A percentile compares a stretch with the other conserved stretches of the same genome.
Evolutionary conservation across 2,888 invertebrate genomes (phyloP).

Genomic region (Caenorhabditis sp.): DNA sequence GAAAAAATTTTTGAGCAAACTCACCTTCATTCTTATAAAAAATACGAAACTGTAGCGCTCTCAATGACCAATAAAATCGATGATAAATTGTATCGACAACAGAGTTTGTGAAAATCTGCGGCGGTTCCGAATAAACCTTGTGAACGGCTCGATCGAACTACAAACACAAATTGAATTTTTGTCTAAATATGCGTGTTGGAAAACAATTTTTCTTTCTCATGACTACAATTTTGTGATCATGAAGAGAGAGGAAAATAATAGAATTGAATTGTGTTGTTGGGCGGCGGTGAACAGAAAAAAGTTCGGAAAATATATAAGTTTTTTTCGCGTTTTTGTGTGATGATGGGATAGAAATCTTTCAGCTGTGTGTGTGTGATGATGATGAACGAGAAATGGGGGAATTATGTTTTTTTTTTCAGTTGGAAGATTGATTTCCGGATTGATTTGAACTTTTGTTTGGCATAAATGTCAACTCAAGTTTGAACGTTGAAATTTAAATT

Average conservation of each 20-base stretch:
- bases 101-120: conserved; percentile 36
- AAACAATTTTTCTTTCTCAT: neutral
- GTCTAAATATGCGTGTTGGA: neutral
- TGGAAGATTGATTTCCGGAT: too few relatives aligned
- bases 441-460: too few relatives aligned
- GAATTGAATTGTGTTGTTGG: neutral
- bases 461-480: too few relatives aligned
- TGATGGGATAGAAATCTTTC: too few relatives aligned
- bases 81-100: conserved; percentile 41
- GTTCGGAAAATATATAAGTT: too few relatives aligned
- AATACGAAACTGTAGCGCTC: conserved; percentile 54
- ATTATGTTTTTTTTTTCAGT: too few relatives aligned
- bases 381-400: too few relatives aligned
- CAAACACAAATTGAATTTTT: conserved; percentile 10
- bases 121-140: conserved; percentile 50
- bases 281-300: too few relatives aligned
- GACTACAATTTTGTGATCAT: neutral
- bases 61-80: conserved; percentile 58
- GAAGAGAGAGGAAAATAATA: neutral
- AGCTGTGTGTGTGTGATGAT: too few relatives aligned
- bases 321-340: too few relatives aligned
- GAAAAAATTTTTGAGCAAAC: too few relatives aligned
- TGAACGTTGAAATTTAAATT: too few relatives aligned
- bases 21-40: conserved; percentile 63
- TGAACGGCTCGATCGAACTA: conserved; percentile 57